Evolutionary conservation across 2,888 invertebrate species (phyloP), one percentile per base, ranked within the genome.

Genomic region (Orthonevra nobilis): DNA sequence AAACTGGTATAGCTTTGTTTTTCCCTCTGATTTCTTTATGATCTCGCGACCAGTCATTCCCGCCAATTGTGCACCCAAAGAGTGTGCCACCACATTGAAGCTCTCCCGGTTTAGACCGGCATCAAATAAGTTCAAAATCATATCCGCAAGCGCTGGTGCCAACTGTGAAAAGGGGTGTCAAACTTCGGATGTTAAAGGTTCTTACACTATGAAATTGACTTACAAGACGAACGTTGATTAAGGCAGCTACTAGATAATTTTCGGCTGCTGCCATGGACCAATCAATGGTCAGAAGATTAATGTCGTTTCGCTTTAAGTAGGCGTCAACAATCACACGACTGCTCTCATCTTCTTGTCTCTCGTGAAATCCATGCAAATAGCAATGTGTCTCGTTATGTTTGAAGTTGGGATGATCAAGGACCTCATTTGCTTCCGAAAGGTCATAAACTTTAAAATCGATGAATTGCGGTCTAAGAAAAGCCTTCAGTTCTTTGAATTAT

Each of bases 291-390:
- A 84, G 4, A 6, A 83, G 63, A 64, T 84, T 84, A 1, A 83
- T 70, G 30, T 77, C 72, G 3, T 40, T 36, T 1, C 83, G 69
- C 12, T 73, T 77, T 2, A 72, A 14, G 50, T 84, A 84, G 0
- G 83, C 81, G 42, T 82, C 79, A 2, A 81, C 77, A 28, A 83
- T 82, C 7, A 82, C 74, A 87, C 89, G 89, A 79, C 91, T 87
- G 83, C 91, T 91, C 82, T 91, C 90, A 58, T 90, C 89, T 30
- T 89, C 86, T 1, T 90, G 89, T 1, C 88, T 86, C 83, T 91
- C 91, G 74, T 90, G 89, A 81, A 89, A 91, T 7, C 91, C 91
- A 83, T 91, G 91, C 10, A 90, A 86, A 84, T 91, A 91, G 2
- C 91, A 81, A 1, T 91, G 89, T 1, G 90, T 90, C 6, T 89